These are phyloP conservation scores for Potamarius usumacintae DNA, from an alignment of 2,113 vertebrate species.

Conservation along the genomic window DNA sequence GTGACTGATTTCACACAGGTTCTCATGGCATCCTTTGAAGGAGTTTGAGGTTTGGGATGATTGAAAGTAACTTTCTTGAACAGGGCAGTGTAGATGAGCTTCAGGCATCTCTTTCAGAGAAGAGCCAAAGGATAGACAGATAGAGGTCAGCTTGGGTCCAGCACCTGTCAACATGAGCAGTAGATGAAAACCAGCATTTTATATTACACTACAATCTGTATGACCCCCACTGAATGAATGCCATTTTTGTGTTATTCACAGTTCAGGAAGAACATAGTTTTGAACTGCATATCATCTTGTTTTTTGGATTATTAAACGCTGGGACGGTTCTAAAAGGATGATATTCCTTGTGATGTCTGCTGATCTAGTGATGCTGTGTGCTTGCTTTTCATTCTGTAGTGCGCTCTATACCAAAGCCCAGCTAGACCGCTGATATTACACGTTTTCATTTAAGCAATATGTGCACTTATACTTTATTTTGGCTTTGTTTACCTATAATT, in stretches of 20 bases:
- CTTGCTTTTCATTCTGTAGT: constrained; percentile 23
- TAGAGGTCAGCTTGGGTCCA: neutral
- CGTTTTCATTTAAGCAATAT: constrained; percentile 29
- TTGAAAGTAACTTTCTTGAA: neutral
- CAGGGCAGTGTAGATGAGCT: neutral
- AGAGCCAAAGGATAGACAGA: neutral
- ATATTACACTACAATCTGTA: neutral
- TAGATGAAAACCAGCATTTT: neutral
- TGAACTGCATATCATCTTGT: neutral
- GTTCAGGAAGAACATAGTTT: constrained; percentile 10
- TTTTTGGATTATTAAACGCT: neutral
- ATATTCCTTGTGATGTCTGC: constrained; percentile 4
- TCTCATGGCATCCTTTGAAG: constrained; percentile 4
- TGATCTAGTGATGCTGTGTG: neutral
- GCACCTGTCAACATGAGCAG: neutral
- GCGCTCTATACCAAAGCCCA: neutral
- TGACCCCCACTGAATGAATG: neutral
- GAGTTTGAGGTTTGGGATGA: neutral
- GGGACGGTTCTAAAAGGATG: neutral
- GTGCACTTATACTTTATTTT: constrained; percentile 10
- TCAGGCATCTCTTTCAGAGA: neutral
- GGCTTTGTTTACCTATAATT: constrained; percentile 32
- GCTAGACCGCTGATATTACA: constrained; percentile 25
- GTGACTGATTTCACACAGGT: neutral
- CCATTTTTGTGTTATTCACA: neutral